Base-by-base conservation (phyloP, 2,797 vertebrate genomes). In the Trichosurus vulpecula region DNA sequence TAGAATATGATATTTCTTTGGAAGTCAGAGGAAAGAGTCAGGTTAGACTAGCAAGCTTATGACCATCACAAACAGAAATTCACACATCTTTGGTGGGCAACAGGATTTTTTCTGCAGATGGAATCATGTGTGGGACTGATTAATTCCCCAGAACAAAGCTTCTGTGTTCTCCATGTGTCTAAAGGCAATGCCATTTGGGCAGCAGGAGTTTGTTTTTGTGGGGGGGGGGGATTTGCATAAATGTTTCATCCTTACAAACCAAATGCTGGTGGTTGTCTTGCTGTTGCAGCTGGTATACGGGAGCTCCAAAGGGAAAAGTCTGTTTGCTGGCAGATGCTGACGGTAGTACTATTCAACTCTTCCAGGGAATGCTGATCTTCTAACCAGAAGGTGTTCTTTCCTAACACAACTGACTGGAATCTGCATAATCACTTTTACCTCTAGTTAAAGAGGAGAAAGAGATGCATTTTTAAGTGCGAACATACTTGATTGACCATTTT, bases 1-100 rank as follows among this genome's bases (percentile, higher is more conserved):
- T 97, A 97, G 97, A 87, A 91, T 93, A 95, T 95, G 94, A 94
- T 91, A 97, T 96, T 95, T 92, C 97, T 95, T 91, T 92, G 8
- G 87, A 97, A 94, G 95, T 90, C 52, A 96, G 74, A 47, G 22
- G 41, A 81, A 74, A 41, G 66, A 74, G 16, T 35, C 31, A 61
- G 58, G 29, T 27, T 16, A 93, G 31, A 51, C 47, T 91, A 52
- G 30, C 14, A 93, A 94, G 56, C 54, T 55, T 27, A 54, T 94
- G 92, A 97, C 94, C 96, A 97, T 97, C 92, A 81, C 41, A 30
- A 96, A 90, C 31, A 97, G 92, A 94, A 47, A 57, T 55, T 94
- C 25, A 57, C 94, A 31, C 22, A 54, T 95, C 93, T 95, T 91
- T 94, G 96, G 96, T 90, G 74, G 81, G 1, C 8, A 91, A 41